Evolutionary conservation across 2,797 vertebrate genomes (phyloP).

Genomic region (Gambusia yucatana): DNA sequence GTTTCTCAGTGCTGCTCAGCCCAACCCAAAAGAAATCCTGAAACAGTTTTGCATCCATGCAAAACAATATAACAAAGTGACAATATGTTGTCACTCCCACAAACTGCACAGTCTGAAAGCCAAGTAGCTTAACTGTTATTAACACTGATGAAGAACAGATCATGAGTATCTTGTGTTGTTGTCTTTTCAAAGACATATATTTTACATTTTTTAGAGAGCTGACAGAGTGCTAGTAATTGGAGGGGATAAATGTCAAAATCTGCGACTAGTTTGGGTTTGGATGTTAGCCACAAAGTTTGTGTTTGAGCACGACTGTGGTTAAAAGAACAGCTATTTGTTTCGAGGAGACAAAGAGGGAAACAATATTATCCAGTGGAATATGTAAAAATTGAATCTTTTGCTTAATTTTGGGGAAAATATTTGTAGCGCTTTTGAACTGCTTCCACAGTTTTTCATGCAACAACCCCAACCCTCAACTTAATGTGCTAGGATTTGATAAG

Average conservation of each 20-base stretch:
- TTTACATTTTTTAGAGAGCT: background rate
- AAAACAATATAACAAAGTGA: background rate
- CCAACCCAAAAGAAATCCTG: background rate
- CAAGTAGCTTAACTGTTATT: background rate
- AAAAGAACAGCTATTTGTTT: background rate
- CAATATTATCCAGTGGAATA: background rate
- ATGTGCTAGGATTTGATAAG: background rate
- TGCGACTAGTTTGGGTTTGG: conserved; percentile 1
- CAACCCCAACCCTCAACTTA: background rate
- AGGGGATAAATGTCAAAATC: conserved; percentile 14
- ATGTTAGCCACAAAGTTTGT: conserved; percentile 6
- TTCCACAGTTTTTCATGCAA: background rate
- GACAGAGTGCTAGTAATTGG: background rate
- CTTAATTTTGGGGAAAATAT: background rate
- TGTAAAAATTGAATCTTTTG: background rate
- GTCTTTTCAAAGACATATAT: background rate
- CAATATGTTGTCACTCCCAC: background rate
- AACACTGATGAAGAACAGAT: background rate
- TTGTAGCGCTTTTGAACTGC: background rate
- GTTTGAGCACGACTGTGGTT: background rate
- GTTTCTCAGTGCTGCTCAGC: background rate
- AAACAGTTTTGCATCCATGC: background rate
- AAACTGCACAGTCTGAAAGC: background rate
- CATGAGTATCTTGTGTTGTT: background rate
- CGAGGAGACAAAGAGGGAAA: background rate